phyloP scores from a whole-genome alignment of 2,797 vertebrate species.

The Alectoris magna region DNA sequence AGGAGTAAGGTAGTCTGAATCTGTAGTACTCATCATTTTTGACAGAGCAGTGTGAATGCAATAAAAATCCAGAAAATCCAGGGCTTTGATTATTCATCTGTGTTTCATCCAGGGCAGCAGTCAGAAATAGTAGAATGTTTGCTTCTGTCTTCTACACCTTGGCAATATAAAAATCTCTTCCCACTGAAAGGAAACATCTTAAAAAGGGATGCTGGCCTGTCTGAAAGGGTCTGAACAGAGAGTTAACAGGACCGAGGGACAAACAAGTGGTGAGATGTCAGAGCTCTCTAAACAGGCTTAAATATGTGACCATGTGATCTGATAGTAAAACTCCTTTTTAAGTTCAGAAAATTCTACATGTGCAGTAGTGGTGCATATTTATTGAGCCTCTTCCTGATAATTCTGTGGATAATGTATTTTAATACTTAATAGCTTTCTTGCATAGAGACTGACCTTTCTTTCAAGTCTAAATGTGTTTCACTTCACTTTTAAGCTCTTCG shows the following conservation, averaged over 20 bases:
- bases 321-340: neutral
- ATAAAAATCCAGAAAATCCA: neutral
- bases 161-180: neutral
- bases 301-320: neutral
- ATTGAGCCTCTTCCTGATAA: neutral
- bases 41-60: neutral
- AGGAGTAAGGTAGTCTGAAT: neutral
- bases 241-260: fast-evolving
- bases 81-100: neutral
- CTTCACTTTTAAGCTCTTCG: neutral
- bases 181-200: neutral
- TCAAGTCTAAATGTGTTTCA: neutral
- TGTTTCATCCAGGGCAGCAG: neutral
- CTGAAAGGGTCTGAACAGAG: neutral
- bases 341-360: neutral
- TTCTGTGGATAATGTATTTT: neutral
- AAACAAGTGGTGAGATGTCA: neutral
- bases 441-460: neutral
- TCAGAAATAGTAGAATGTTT: neutral
- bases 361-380: fast-evolving
- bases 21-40: neutral
- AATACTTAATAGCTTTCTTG: neutral
- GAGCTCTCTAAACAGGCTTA: neutral
- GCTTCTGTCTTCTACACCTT: neutral
- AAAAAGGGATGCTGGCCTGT: neutral